These are phyloP conservation scores for Temnothorax curvispinosus DNA, from an alignment of 1,140 invertebrate species.

Conservation along the genomic window DNA sequence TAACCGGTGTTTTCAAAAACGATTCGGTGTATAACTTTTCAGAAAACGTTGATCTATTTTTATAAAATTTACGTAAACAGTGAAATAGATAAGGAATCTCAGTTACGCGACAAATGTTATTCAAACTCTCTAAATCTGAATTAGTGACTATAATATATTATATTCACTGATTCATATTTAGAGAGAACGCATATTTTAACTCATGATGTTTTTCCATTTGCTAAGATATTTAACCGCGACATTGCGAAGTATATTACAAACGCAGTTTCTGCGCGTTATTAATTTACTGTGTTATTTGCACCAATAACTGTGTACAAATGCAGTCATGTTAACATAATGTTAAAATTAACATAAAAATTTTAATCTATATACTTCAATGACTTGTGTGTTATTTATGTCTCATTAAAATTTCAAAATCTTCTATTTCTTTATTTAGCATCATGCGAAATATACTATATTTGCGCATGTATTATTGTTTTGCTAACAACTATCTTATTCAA, in stretches of 20 bases:
- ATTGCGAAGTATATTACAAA: constrained; percentile 16
- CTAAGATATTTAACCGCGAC: constrained; percentile 7
- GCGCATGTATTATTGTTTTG: not conserved
- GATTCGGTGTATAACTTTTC: not conserved
- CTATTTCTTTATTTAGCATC: not conserved
- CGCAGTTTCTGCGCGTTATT: not conserved
- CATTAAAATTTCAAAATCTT: not conserved
- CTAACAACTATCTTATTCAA: not conserved
- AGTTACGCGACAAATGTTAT: constrained; percentile 7
- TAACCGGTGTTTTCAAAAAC: not conserved
- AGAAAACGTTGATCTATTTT: not conserved
- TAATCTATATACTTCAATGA: not conserved
- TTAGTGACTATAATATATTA: too few relatives aligned
- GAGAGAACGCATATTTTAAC: not conserved
- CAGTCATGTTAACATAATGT: not conserved
- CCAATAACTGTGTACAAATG: not conserved
- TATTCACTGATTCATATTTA: too few relatives aligned
- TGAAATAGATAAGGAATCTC: constrained; percentile 21
- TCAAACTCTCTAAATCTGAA: not conserved
- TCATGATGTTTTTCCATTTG: not conserved
- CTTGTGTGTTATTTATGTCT: not conserved
- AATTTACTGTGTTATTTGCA: not conserved
- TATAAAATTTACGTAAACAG: not conserved
- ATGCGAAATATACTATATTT: not conserved
- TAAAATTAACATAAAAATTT: not conserved